phyloP scores from a whole-genome alignment of 2,797 vertebrate species.

The Peromyscus nudipes region DNA sequence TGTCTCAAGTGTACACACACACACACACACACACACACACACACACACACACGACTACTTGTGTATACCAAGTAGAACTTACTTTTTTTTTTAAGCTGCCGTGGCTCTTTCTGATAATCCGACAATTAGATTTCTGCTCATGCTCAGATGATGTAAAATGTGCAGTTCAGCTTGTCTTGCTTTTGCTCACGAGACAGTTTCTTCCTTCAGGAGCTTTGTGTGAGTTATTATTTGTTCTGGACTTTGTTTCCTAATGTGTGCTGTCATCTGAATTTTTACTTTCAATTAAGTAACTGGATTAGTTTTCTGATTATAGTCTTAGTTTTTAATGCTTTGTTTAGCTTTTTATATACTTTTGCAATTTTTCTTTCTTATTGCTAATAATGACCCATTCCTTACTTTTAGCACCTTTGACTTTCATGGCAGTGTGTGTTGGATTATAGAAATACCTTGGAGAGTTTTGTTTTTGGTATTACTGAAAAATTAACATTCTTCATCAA shows the following conservation, averaged over 20 bases:
- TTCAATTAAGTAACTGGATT: slow-evolving; percentile 23
- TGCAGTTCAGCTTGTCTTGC: neutral
- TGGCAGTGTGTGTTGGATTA: neutral
- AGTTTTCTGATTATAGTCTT: slow-evolving; percentile 22
- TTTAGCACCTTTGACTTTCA: slow-evolving; percentile 36
- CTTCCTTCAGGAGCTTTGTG: neutral
- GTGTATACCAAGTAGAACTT: neutral
- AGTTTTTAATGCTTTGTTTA: slow-evolving; percentile 29
- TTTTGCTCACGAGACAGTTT: neutral
- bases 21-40: neutral
- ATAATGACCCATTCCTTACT: neutral
- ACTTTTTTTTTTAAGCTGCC: neutral
- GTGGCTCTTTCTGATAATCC: slow-evolving; percentile 40
- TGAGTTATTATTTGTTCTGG: slow-evolving; percentile 26
- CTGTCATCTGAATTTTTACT: slow-evolving; percentile 30
- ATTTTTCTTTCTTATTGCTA: slow-evolving; percentile 34
- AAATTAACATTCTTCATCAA: slow-evolving; percentile 42
- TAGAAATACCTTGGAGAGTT: neutral
- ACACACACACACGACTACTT: neutral
- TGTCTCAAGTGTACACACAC: neutral
- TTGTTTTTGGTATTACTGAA: neutral
- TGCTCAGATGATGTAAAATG: slow-evolving; percentile 8
- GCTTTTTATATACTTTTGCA: slow-evolving; percentile 15
- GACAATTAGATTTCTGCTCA: slow-evolving; percentile 18
- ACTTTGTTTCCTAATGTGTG: slow-evolving; percentile 26